Evolutionary conservation across 2,797 vertebrate species (phyloP).

Genomic region (Acipenser transmontanus): DNA sequence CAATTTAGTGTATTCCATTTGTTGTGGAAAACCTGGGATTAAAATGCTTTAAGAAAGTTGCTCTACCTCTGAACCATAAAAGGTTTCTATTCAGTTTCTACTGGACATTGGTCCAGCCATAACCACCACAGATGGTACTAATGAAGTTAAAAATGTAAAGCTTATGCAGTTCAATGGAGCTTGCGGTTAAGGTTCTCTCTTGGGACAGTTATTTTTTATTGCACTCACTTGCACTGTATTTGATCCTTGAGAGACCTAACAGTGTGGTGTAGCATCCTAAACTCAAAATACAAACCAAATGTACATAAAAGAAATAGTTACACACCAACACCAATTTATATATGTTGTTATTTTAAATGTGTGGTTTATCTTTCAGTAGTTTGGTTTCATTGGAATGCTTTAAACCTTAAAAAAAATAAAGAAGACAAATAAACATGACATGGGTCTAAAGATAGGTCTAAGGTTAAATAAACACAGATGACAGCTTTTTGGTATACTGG

Average conservation of each 20-base stretch:
- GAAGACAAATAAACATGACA: no score
- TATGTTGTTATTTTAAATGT: background rate
- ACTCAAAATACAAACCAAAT: background rate
- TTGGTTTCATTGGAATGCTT: background rate
- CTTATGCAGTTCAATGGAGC: background rate
- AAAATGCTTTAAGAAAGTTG: no score
- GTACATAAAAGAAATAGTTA: background rate
- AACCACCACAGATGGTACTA: background rate
- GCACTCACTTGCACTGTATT: background rate
- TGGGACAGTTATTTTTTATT: background rate
- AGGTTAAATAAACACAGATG: no score
- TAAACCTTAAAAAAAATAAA: background rate
- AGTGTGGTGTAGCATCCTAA: background rate
- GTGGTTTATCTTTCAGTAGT: background rate
- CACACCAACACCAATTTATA: background rate
- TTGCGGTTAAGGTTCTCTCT: background rate
- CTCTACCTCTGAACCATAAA: no score
- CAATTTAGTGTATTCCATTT: no score
- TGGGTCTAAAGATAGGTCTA: no score
- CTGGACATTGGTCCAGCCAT: background rate
- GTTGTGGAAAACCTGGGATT: no score
- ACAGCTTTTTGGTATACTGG: no score
- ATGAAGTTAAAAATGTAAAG: constrained; percentile 5
- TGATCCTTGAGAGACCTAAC: background rate
- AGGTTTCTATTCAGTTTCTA: background rate